Conservation (phyloP, 53 echinoderm and acorn worm species). For the Stichopus horrens region DNA sequence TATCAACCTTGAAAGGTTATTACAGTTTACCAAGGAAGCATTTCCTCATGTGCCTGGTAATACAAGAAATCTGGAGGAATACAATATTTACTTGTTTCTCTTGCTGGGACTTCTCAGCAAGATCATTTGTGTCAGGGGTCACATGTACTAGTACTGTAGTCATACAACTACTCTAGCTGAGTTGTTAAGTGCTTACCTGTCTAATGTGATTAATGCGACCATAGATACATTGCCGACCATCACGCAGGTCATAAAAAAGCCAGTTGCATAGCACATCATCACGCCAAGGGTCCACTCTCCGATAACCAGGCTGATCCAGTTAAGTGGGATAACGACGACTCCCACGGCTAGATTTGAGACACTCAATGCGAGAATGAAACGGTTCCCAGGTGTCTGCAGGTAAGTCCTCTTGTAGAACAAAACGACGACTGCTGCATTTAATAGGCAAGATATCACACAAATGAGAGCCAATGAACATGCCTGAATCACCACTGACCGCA, state of each 20-base stretch:
- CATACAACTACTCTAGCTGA: neutral
- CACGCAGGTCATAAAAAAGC: constrained; percentile 63
- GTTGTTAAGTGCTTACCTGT: constrained; percentile 58
- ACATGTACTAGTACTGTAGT: too few relatives aligned
- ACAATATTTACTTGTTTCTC: too few relatives aligned
- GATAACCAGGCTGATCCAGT: constrained; percentile 62
- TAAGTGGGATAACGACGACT: constrained; percentile 73
- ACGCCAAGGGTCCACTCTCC: constrained; percentile 79
- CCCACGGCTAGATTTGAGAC: constrained; percentile 70
- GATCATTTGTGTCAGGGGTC: too few relatives aligned
- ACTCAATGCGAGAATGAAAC: constrained; percentile 75
- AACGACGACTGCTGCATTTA: constrained; percentile 73
- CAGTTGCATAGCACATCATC: constrained; percentile 74
- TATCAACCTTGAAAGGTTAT: too few relatives aligned
- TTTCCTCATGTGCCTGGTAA: too few relatives aligned
- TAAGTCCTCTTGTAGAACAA: constrained; percentile 74
- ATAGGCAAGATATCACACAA: constrained; percentile 56
- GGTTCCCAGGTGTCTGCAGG: constrained; percentile 80
- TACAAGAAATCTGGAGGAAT: too few relatives aligned
- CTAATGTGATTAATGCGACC: constrained; percentile 62
- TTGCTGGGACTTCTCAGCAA: too few relatives aligned
- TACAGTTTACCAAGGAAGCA: too few relatives aligned
- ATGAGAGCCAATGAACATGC: constrained; percentile 66
- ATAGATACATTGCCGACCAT: constrained; percentile 62
- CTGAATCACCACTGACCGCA: constrained; percentile 27